Evolutionary conservation across 2,888 invertebrate genomes (phyloP).

Genomic region (Mechanitis mazaeus): DNA sequence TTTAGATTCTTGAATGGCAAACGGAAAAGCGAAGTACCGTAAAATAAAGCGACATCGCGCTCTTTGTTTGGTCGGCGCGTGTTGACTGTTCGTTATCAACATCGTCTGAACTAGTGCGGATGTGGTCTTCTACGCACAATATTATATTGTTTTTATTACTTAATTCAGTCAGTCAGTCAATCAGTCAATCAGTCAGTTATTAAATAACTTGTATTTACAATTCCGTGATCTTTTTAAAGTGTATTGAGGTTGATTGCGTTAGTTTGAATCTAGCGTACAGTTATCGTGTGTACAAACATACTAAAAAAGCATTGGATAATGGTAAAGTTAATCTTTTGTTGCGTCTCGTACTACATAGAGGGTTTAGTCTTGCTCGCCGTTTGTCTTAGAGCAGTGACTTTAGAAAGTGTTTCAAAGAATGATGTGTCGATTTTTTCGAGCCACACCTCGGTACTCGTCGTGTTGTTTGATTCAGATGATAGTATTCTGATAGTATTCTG

Average conservation of each 20-base stretch:
- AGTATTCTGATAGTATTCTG: slow-evolving; percentile 21
- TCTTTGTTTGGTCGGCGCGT: slow-evolving; percentile 61
- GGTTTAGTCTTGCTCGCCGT: slow-evolving; percentile 7
- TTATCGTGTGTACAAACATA: too few species aligned
- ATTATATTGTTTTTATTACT: slow-evolving; percentile 5
- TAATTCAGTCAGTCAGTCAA: too few species aligned
- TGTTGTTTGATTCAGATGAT: slow-evolving; percentile 27
- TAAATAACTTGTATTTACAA: too few species aligned
- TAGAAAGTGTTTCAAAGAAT: slow-evolving; percentile 26
- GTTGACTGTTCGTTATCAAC: slow-evolving; percentile 71
- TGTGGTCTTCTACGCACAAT: slow-evolving; percentile 39
- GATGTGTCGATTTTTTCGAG: slow-evolving; percentile 46
- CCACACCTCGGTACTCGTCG: slow-evolving; percentile 51
- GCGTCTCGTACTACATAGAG: background rate
- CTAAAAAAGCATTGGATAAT: too few species aligned
- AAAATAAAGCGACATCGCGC: slow-evolving; percentile 64
- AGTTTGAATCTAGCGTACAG: too few species aligned
- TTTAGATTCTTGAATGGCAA: slow-evolving; percentile 40
- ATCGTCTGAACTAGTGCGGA: slow-evolving; percentile 57
- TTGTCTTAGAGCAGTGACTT: slow-evolving; percentile 48
- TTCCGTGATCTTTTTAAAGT: too few species aligned
- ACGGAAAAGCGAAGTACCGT: slow-evolving; percentile 52
- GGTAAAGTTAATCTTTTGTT: slow-evolving; percentile 1
- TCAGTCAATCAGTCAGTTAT: too few species aligned
- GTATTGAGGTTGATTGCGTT: too few species aligned